Evolutionary conservation across 2,113 vertebrate genomes (phyloP).

Genomic region (Hydrochoerus hydrochaeris): DNA sequence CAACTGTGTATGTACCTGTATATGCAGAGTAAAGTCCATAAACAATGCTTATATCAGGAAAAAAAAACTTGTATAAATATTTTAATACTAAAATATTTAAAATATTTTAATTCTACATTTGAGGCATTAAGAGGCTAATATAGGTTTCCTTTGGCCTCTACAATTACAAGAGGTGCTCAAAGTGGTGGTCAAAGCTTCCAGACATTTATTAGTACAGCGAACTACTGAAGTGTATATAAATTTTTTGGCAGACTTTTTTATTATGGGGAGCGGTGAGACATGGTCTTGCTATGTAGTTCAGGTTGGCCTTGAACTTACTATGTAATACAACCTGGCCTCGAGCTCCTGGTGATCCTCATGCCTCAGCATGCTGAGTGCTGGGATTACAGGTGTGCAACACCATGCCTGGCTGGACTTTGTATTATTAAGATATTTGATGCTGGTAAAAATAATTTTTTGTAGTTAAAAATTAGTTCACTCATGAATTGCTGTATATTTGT

Average conservation of each 20-base stretch:
- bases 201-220: background rate
- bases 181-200: background rate
- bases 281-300: background rate
- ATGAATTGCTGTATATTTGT: background rate
- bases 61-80: background rate
- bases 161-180: background rate
- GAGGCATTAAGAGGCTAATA: background rate
- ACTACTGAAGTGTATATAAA: background rate
- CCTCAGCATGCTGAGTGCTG: background rate
- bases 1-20: background rate
- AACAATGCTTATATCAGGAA: background rate
- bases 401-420: background rate
- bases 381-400: background rate
- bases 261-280: background rate
- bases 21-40: background rate
- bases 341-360: background rate
- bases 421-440: background rate
- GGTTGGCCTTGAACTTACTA: background rate
- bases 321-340: background rate
- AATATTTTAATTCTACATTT: background rate
- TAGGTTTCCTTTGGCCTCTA: background rate
- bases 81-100: background rate
- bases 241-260: background rate
- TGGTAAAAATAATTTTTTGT: background rate
- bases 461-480: background rate